phyloP scores from a whole-genome alignment of 1,140 invertebrate genomes.

The Lutraria rhynchaena region DNA sequence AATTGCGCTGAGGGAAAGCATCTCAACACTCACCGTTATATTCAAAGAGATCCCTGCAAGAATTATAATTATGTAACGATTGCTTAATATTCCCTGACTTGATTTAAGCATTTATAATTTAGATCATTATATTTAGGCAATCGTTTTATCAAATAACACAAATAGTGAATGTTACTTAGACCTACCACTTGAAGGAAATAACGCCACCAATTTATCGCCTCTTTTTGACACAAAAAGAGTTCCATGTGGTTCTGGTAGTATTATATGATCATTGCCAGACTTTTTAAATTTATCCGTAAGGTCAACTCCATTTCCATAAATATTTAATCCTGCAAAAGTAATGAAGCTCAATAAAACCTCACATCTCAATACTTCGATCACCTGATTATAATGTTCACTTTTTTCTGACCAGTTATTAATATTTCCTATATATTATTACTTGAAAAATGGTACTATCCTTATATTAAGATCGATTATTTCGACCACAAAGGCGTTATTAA shows the following conservation, averaged over 20 bases:
- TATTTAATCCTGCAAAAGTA: not conserved
- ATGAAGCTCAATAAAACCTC: no score
- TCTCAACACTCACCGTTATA: conserved; percentile 30
- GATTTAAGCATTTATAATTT: no score
- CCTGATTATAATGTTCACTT: no score
- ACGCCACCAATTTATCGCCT: not conserved
- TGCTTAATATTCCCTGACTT: not conserved
- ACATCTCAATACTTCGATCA: no score
- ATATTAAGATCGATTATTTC: no score
- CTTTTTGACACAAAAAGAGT: not conserved
- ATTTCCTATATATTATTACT: no score
- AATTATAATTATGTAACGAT: not conserved
- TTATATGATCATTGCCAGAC: no score
- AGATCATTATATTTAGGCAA: no score
- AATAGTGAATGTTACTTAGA: not conserved
- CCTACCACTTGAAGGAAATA: not conserved
- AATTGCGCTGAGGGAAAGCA: conserved; percentile 12
- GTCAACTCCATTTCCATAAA: not conserved
- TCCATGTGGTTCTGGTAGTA: no score
- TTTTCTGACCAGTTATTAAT: no score
- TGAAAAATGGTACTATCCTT: no score
- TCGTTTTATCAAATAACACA: conserved; percentile 4
- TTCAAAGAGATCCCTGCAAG: conserved; percentile 6
- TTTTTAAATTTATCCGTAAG: not conserved
- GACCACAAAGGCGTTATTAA: no score